Base-by-base conservation (phyloP, 2,113 vertebrate species). In the Mastomys coucha region DNA sequence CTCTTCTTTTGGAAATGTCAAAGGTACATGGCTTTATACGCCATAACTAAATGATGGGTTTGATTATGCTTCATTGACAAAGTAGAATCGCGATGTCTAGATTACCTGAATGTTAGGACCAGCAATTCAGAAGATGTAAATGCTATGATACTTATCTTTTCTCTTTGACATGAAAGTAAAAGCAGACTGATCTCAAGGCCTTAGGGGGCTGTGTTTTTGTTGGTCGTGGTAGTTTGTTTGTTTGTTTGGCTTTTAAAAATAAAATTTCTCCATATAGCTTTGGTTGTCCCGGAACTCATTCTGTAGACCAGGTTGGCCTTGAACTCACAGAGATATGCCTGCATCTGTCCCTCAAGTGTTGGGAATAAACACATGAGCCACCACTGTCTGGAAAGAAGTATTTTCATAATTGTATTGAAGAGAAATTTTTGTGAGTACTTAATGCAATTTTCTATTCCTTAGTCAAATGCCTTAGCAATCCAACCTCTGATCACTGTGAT, bases 131-230 rank as follows among this genome's bases (percentile, higher is more conserved):
- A 95, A 89, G 1, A 81, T 19, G 60, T 7, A 91, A 96, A 82
- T 77, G 33, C 39, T 88, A 45, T 72, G 33, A 85, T 85, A 60
- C 36, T 88, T 91, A 89, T 33, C 60, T 94, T 80, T 20, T 95
- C 93, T 45, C 70, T 94, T 67, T 82, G 60, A 73, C 9, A 63
- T 91, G 36, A 77, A 95, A 91, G 91, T 63, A 63, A 60, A 95
- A 91, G 20, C 31, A 72, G 86, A 22, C 63, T 9, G 78, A 58
- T 42, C 51, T 53, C 91, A 24, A 85, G 39, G 63, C 26, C 22
- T 26, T 26, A 9, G 24, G 24, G 69, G 16, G 5, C 17, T 17
- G 14, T 36, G 11, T 33, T 69, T 31, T 67, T 10, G 13, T 16
- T 70, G 60, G 22, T 65, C 7, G 60, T 22, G 2, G 19, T 60